phyloP scores from a whole-genome alignment of 2,888 invertebrate genomes.

The Cataglyphis livida region DNA sequence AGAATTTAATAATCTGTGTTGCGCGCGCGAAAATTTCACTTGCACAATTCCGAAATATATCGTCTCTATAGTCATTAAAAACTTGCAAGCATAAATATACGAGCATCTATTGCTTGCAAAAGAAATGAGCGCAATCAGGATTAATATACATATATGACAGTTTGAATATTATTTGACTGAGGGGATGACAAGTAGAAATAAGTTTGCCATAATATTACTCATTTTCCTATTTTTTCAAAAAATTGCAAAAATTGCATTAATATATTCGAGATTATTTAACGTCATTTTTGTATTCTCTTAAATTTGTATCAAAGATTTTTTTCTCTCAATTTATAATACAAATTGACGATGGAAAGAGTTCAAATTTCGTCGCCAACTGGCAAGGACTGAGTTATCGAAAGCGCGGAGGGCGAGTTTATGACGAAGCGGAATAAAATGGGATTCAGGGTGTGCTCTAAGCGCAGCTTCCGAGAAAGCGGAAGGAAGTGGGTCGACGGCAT shows the following conservation, averaged over 20 bases:
- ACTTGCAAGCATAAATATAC: background rate
- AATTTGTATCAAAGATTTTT: background rate
- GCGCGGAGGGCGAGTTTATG: constrained; percentile 1
- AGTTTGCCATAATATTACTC: background rate
- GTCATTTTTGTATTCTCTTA: background rate
- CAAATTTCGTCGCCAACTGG: background rate
- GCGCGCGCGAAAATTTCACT: background rate
- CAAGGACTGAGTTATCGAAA: background rate
- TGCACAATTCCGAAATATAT: background rate
- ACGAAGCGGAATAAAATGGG: constrained; percentile 36
- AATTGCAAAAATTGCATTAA: background rate
- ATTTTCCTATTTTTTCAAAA: background rate
- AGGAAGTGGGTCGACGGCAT: constrained; percentile 60
- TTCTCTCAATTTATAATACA: background rate
- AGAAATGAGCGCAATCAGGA: background rate
- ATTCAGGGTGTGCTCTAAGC: background rate
- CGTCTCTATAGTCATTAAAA: background rate
- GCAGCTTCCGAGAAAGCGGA: constrained; percentile 22
- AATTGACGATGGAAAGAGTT: background rate
- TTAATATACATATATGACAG: background rate
- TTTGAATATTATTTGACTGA: constrained; percentile 8
- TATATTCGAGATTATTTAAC: background rate
- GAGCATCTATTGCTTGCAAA: background rate
- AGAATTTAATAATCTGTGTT: constrained; percentile 40
- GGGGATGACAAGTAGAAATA: constrained; percentile 1